Evolutionary conservation across 2,797 vertebrate genomes (phyloP), one percentile per base, ranked within the genome.

Genomic region (Hirundo rustica): DNA sequence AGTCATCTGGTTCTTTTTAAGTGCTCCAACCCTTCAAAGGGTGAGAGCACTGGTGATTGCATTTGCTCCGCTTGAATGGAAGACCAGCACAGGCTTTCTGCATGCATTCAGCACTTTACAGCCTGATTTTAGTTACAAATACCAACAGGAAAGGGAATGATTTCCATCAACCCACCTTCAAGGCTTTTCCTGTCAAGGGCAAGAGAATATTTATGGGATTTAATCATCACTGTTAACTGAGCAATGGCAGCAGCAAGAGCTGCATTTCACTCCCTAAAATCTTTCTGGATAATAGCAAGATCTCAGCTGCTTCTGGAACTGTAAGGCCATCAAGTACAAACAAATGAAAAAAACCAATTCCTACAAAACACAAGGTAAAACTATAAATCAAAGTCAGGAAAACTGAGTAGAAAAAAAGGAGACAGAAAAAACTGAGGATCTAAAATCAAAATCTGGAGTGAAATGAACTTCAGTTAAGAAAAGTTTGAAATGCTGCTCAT

Each of bases 21-120:
- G 92, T 84, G 66, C 89, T 90, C 48, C 83, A 94, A 8, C 21
- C 53, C 85, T 95, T 92, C 84, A 86, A 19, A 75, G 44, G 54
- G 58, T n/a, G 81, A 96, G 85, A 77, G 77, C 84, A 51, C 68
- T 65, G 79, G 51, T 75, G 81, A 90, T 61, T 95, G 68, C 82
- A 95, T 95, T 94, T 96, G 88, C 51, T 95, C 88, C 90, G 68
- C 86, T 89, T 62, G 71, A 95, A 64, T 42, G 83, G 60, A 91
- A 92, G 70, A 44, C 61, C 68, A 96, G 86, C 22, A 44, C 0
- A 38, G 70, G 21, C 38, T 84, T 89, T 45, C 92, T 19, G 75
- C 70, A 47, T 17, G 48, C 65, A 12, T 73, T 54, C 62, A 85
- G 57, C 55, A 85, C 84, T 88, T 96, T 50, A 81, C 48, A 93